Evolutionary conservation across 2,797 vertebrate species (phyloP).

Genomic region (Mormyrops boulengeri): DNA sequence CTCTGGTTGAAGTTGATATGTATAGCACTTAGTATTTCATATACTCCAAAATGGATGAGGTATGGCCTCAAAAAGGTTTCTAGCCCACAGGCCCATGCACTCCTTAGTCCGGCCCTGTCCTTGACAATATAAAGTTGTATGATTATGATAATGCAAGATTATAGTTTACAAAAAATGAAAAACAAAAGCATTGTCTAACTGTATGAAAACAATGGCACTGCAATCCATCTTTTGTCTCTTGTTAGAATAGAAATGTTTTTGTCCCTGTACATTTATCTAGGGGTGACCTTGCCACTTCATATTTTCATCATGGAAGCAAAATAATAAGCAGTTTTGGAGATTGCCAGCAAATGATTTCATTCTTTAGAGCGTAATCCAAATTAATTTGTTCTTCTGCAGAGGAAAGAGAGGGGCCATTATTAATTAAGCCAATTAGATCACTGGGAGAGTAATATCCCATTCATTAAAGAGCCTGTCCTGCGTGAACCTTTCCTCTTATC

Average conservation of each 20-base stretch:
- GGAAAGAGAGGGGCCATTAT: conserved; percentile 44
- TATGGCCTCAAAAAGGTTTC: background rate
- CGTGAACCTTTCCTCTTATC: conserved; percentile 39
- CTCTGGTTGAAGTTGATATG: background rate
- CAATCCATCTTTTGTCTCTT: background rate
- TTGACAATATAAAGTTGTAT: background rate
- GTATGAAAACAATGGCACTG: background rate
- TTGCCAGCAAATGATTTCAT: conserved; percentile 34
- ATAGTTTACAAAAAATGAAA: background rate
- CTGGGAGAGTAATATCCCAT: conserved; percentile 59
- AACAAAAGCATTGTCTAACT: background rate
- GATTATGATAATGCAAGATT: background rate
- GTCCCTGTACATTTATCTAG: conserved; percentile 25
- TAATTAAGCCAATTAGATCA: conserved; percentile 67
- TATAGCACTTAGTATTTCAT: background rate
- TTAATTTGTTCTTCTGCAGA: conserved; percentile 50
- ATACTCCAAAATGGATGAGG: background rate
- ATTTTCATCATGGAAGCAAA: conserved; percentile 45
- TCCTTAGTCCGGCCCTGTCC: background rate
- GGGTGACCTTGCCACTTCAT: conserved; percentile 47
- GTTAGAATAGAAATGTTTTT: background rate
- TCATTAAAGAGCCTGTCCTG: conserved; percentile 44
- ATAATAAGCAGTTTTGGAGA: conserved; percentile 46
- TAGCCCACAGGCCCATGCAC: background rate
- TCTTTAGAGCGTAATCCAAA: conserved; percentile 52